Evolutionary conservation across 2,797 vertebrate genomes (phyloP), one percentile per base, ranked within the genome.

Genomic region (Hafferia zeledoni): DNA sequence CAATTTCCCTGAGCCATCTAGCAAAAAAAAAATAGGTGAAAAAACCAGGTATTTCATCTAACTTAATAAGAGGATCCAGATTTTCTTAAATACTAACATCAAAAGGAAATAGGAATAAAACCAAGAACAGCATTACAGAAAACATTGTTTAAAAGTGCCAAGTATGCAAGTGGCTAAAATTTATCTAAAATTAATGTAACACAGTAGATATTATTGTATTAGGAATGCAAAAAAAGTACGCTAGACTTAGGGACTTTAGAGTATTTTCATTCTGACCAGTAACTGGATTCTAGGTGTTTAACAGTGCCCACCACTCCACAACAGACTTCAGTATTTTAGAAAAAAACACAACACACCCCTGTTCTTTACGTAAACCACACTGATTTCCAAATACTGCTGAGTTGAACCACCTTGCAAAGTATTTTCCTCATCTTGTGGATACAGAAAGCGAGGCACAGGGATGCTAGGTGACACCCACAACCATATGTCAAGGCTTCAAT

Each of bases 401-500:
- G 43, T 4, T 2, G 3, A 94, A 85, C 19, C n/a, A 81, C 57
- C 43, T 53, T 55, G 65, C n/a, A 83, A 72, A 93, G 56, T 39
- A 27, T 43, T 76, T 77, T 30, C 39, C 39, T 81, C 28, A 59
- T 59, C 31, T 82, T 67, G 74, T 0, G 43, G 52, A 72, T 39
- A 53, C 12, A 67, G 43, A 79, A 68, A 83, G 59, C 13, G 60
- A 86, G 83, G 90, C 65, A 90, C 85, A 76, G 41, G 67, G 72
- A 88, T 52, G 70, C 28, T 63, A 60, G 72, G 84, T 91, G 94
- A 94, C 72, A 95, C 55, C 55, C 83, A 93, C 86, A 87, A 61
- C 46, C 71, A 64, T 70, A 84, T 67, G 78, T 56, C 39, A 84
- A 35, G 74, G 74, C 37, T 76, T 55, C 44, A 61, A 8, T 2